Evolutionary conservation across 1,140 invertebrate genomes (phyloP), one percentile per base, ranked within the genome.

Genomic region (Caenorhabditis remanei): DNA sequence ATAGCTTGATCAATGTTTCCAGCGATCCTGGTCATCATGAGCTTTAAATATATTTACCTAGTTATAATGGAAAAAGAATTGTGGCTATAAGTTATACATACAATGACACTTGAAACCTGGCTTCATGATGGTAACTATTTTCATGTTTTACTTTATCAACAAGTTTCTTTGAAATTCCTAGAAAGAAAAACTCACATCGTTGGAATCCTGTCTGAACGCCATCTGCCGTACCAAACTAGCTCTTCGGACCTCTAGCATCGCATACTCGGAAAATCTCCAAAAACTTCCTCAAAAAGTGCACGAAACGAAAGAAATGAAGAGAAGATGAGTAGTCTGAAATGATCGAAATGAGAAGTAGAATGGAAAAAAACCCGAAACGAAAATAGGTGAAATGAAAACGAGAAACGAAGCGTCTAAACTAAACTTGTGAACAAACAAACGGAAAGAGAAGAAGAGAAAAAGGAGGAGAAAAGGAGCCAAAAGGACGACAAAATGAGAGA

Each of bases 201-300:
- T 67, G 84, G 84, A 85, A 85, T 85, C 84, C 84, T 85, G 84
- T 67, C 84, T 40, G 61, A 85, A 85, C 55, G 84, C 84, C 84
- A 85, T 85, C 46, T 85, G 84, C 21, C 84, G 14, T 24, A 85
- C 84, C 21, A 85, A 53, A 67, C 84, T 85, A 21, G 58, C 61
- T 85, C 84, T 58, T n/a, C 84, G 84, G 24, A 85, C 84, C 46
- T 63, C 84, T 63, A 85, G 84, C 84, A 85, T 85, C 46, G 84
- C 84, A 85, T 85, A 79, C 46, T 79, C 43, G 19, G 71, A 63
- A 63, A 32, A 43, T 7, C 14, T 46, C 9, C 6, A 24, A n/a
- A 24, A 79, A 8, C 16, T 16, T 79, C 13, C 24, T 14, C 40
- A 71, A 71, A 46, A 19, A 46, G 65, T 71, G 65, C 40, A 41